Evolutionary conservation across 2,797 vertebrate species (phyloP).

Genomic region (Dallia pectoralis): DNA sequence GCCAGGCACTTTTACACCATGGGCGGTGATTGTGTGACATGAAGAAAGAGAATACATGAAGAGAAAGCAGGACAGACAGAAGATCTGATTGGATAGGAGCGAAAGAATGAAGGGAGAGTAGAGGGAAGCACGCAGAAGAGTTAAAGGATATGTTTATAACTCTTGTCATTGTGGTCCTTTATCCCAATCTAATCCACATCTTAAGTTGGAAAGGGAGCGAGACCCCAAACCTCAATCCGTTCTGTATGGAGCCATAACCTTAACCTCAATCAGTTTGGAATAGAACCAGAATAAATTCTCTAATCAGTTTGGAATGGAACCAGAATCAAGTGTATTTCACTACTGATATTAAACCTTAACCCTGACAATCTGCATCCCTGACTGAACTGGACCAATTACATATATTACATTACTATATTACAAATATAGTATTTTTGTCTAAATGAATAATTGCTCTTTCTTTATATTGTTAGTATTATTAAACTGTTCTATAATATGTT

Average conservation of each 20-base stretch:
- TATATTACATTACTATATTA: not conserved
- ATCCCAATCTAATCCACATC: not conserved
- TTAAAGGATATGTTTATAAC: not conserved
- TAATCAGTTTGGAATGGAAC: too few relatives aligned
- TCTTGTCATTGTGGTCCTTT: not conserved
- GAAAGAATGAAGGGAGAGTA: not conserved
- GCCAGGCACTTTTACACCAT: conserved; percentile 81
- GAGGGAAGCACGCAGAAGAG: not conserved
- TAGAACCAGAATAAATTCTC: not conserved
- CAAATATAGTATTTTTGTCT: not conserved
- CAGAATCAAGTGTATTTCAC: too few relatives aligned
- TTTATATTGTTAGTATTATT: not conserved
- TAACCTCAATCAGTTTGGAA: not conserved
- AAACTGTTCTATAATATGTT: not conserved
- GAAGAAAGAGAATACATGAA: not conserved
- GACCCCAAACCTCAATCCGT: not conserved
- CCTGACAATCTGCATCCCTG: too few relatives aligned
- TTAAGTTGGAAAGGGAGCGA: not conserved
- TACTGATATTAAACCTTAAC: too few relatives aligned
- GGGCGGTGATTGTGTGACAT: conserved; percentile 83
- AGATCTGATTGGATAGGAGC: not conserved
- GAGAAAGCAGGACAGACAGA: not conserved
- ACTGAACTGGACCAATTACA: not conserved
- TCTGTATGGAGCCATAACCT: not conserved
- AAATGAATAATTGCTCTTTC: not conserved